phyloP scores from a whole-genome alignment of 2,888 invertebrate genomes.

The Digitonthophagus gazella region DNA sequence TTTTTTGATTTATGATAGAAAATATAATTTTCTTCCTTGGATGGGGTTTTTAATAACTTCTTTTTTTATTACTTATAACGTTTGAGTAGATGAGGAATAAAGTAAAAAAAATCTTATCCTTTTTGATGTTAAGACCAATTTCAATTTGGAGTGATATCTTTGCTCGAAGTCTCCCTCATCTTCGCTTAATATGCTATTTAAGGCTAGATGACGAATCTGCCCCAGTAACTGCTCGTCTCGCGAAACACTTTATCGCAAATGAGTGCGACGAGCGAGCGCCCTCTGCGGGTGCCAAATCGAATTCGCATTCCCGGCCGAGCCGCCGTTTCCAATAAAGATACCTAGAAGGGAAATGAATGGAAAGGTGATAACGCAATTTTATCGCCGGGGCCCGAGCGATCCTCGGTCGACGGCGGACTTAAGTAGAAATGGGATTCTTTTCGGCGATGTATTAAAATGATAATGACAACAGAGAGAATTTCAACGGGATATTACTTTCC shows the following conservation, averaged over 20 bases:
- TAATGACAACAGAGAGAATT: not conserved
- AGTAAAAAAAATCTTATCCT: not conserved
- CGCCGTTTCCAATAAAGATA: slow-evolving; percentile 13
- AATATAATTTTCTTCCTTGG: too few relatives aligned
- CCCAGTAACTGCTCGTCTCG: not conserved
- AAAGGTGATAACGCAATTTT: slow-evolving; percentile 27
- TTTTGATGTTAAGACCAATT: not conserved
- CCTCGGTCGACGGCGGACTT: not conserved
- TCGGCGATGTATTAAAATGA: not conserved
- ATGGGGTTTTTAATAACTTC: too few relatives aligned
- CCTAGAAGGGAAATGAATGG: slow-evolving; percentile 25
- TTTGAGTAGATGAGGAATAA: too few relatives aligned
- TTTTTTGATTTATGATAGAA: too few relatives aligned
- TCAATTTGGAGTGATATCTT: not conserved
- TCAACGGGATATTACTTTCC: not conserved
- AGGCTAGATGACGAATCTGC: not conserved
- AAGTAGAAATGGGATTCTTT: not conserved
- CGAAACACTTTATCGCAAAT: not conserved
- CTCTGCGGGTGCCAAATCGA: slow-evolving; percentile 9
- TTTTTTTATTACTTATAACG: too few relatives aligned
- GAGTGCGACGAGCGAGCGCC: not conserved
- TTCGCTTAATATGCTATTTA: not conserved
- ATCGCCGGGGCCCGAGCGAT: not conserved
- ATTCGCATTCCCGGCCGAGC: slow-evolving; percentile 12
- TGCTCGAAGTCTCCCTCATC: not conserved